Base-by-base conservation (phyloP, 1,140 invertebrate genomes). In the Rhyzopertha dominica region DNA sequence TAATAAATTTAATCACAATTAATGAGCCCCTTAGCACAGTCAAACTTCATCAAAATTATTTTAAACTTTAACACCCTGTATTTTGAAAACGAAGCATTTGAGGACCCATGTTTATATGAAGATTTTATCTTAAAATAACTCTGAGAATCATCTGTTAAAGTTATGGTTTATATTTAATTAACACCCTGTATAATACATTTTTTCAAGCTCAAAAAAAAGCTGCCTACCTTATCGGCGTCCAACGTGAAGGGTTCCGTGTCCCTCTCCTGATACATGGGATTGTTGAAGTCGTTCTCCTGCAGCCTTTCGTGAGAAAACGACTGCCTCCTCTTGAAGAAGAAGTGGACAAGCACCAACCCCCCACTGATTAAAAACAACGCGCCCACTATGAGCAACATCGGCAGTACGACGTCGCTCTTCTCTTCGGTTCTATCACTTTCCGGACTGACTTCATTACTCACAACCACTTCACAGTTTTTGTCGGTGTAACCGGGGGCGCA, bases 241-340 rank as follows among this genome's bases (percentile, higher is more conserved):
- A 76, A 66, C 24, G 71, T 71, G 55, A 81, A 64, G 17, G 75
- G 76, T 20, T 80, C 81, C 25, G 76, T 72, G 58, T 81, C 80
- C 26, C 75, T 74, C 38, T 78, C 77, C 43, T 85, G 74, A 67
- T 88, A 91, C 74, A 90, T 89, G 8, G 88, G 87, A 71, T 91
- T 91, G 59, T 87, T 87, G 31, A 66, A 64, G 57, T 88, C 77
- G 65, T 84, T 85, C 59, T 89, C 85, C 41, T 83, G 74, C 59
- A 90, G 81, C 10, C 86, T 72, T 20, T 83, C 80, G 69, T 90
- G 87, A 49, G 79, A 78, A 65, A 90, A 90, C 20, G 80, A 74
- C 53, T 74, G 17, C 75, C 77, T 54, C 75, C 82, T 65, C 44
- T 39, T 58, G 17, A 57, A 41, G 9, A 56, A 43, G 35, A 56